Evolutionary conservation across 1,140 invertebrate genomes (phyloP), one percentile per base, ranked within the genome.

Genomic region (Nasonia giraulti): DNA sequence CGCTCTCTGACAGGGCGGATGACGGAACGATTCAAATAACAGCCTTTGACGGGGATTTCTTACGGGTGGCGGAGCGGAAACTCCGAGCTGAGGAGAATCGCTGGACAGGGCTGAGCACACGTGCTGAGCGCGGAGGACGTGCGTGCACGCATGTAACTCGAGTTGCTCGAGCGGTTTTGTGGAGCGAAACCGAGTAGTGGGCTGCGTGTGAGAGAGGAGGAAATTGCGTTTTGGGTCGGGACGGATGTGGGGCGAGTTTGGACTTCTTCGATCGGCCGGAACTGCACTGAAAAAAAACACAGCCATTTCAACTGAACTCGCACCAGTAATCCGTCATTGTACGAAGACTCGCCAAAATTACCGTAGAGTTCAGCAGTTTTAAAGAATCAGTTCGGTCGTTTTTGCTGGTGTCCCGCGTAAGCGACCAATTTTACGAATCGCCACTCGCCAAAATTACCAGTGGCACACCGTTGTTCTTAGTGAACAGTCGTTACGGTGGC

Each of bases 11-110:
- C 85, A 86, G 85, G 75, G 74, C 79, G 85, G 80, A 86, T 86
- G 85, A 86, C 85, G 80, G 80, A 86, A 83, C 80, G 80, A 86
- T 86, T 86, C 85, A 71, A 82, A 83, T 83, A 86, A 86, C 85
- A 86, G 74, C 47, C 80, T 86, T 79, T 86, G 80, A 86, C 80
- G 85, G 55, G 80, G 78, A 81, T 76, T 85, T 73, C 80, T 82
- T 73, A 68, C 80, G 84, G 84, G 84, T 85, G 84, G 84, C 80
- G 68, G 73, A 47, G 71, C 79, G 79, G 78, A 80, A 85, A 84
- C 82, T 76, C 23, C n/a, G 44, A 73, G 55, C 55, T 62, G 80
- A 81, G 37, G n/a, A 55, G 40, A 44, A 6, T 62, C 20, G 37
- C 37, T 14, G 33, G 74, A 62, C 23, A 27, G 40, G 80, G 73